A percentile compares a stretch with the other conserved stretches of the same genome.
Conservation (phyloP, 1,140 invertebrate species). For the Sarcophaga peregrina region DNA sequence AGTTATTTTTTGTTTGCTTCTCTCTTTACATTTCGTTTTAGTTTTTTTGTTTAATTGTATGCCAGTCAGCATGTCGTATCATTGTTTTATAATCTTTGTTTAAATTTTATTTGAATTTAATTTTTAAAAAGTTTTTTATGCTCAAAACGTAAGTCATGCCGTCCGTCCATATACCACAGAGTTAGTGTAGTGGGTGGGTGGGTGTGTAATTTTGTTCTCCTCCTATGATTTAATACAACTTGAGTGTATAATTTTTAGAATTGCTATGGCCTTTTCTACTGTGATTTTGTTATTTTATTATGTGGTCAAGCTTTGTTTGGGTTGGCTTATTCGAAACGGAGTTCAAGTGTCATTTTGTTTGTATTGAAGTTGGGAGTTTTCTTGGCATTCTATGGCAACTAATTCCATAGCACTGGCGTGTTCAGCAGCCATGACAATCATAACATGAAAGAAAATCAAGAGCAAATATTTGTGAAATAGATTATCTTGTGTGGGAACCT, state of each 20-base stretch:
- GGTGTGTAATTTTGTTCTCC: neutral
- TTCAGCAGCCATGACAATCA: conserved; percentile 24
- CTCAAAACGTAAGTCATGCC: neutral
- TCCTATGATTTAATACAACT: conserved; percentile 12
- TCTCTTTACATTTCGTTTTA: neutral
- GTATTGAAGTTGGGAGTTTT: neutral
- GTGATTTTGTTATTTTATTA: neutral
- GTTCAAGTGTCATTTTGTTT: conserved; percentile 9
- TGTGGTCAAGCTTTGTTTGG: conserved; percentile 6
- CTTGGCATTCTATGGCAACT: neutral
- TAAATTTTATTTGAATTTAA: neutral
- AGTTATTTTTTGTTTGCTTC: no score
- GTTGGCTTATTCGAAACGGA: neutral
- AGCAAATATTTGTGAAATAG: neutral
- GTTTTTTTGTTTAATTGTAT: neutral
- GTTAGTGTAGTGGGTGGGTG: neutral
- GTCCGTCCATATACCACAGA: neutral
- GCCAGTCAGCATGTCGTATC: neutral
- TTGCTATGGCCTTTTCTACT: no score
- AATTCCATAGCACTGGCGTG: neutral
- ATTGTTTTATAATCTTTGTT: conserved; percentile 25
- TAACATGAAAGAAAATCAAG: conserved; percentile 25
- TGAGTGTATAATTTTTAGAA: neutral
- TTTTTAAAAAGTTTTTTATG: no score
- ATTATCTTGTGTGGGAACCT: conserved; percentile 2